phyloP scores from a whole-genome alignment of 2,888 invertebrate genomes.

The Spodoptera picta region DNA sequence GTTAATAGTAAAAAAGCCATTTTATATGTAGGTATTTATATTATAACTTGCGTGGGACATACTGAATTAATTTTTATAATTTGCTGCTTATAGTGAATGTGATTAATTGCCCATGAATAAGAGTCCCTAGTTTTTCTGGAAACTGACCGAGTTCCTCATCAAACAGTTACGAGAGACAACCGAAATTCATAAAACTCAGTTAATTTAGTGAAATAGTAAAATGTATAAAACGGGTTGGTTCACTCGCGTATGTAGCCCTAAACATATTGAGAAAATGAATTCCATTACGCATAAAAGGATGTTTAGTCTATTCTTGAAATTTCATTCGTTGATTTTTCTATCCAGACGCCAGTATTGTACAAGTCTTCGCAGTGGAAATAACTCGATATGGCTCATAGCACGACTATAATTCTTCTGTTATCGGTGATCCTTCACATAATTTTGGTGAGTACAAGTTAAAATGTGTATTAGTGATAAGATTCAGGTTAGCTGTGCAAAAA shows the following conservation, averaged over 20 bases:
- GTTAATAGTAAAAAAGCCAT: too few species aligned
- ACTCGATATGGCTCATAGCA: slow-evolving; percentile 64
- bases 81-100: too few species aligned
- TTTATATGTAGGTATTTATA: too few species aligned
- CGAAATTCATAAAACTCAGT: too few species aligned
- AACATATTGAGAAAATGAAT: slow-evolving; percentile 53
- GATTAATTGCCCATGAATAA: too few species aligned
- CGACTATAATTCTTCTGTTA: slow-evolving; percentile 53
- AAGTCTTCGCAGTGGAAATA: slow-evolving; percentile 52
- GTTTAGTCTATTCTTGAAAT: slow-evolving; percentile 72
- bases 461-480: slow-evolving; percentile 13
- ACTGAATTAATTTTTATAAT: too few species aligned
- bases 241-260: slow-evolving; percentile 42
- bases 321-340: slow-evolving; percentile 54
- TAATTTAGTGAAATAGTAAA: background rate
- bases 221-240: slow-evolving; percentile 2
- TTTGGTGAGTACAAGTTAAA: slow-evolving; percentile 51
- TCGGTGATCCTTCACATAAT: slow-evolving; percentile 49
- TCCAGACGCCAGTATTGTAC: slow-evolving; percentile 55
- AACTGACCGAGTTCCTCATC: too few species aligned
- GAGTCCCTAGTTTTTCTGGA: too few species aligned
- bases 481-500: slow-evolving; percentile 4
- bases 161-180: too few species aligned
- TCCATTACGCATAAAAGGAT: slow-evolving; percentile 65
- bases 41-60: too few species aligned